These are phyloP conservation scores for Axea sp. DNA, from an alignment of 2,888 invertebrate species.

Conservation along the genomic window DNA sequence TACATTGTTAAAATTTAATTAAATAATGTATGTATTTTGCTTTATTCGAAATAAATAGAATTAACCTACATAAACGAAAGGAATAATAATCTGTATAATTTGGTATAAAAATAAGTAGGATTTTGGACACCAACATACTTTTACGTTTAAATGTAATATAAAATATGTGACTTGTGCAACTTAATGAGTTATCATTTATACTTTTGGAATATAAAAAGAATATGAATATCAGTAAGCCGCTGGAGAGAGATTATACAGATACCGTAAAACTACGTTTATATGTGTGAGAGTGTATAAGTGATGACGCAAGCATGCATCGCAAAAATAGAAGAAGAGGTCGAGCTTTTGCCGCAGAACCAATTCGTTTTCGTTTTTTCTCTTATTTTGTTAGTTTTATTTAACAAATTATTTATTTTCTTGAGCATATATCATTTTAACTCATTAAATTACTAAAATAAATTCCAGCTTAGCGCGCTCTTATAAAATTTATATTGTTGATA, in stretches of 20 bases:
- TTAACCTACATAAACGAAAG: too few relatives aligned
- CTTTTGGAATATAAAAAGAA: conserved; percentile 29
- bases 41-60: too few relatives aligned
- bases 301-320: conserved; percentile 40
- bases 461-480: conserved; percentile 2
- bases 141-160: not conserved
- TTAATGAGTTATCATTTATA: conserved; percentile 21
- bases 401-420: conserved; percentile 12
- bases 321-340: conserved; percentile 29
- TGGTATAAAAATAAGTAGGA: not conserved
- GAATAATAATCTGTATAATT: too few relatives aligned
- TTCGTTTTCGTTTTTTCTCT: conserved; percentile 29
- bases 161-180: not conserved
- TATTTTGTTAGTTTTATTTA: conserved; percentile 20
- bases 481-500: conserved; percentile 9
- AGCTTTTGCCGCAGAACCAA: conserved; percentile 34
- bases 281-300: conserved; percentile 17
- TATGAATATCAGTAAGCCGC: conserved; percentile 19
- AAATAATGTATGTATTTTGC: too few relatives aligned
- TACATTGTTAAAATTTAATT: too few relatives aligned
- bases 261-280: conserved; percentile 7
- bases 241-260: conserved; percentile 21
- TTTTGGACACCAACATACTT: not conserved
- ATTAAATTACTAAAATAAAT: conserved; percentile 9
- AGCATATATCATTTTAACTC: conserved; percentile 3